Percentiles rank a stretch among this genome's conserved stretches.
Evolutionary conservation across 2,113 vertebrate genomes (phyloP).

Genomic region (Myrmecophaga tridactyla): DNA sequence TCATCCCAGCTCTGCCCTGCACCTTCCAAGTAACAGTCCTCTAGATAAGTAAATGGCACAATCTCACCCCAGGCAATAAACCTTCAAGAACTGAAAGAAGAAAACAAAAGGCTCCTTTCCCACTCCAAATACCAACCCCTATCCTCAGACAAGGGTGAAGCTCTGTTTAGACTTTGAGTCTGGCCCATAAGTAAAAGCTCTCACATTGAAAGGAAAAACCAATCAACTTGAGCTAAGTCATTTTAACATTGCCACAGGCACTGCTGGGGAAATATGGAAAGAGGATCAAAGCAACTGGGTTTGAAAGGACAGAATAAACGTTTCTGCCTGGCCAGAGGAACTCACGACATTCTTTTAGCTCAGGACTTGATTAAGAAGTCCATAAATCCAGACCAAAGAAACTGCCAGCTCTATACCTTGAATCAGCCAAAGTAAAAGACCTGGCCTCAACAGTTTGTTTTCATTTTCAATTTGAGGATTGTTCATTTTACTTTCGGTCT

Average conservation of each 20-base stretch:
- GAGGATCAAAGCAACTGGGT: slow-evolving; percentile 70
- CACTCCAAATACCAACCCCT: accelerated
- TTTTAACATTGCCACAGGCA: slow-evolving; percentile 77
- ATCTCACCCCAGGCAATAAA: neutral
- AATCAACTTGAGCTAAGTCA: slow-evolving; percentile 71
- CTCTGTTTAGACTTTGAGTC: slow-evolving; percentile 39
- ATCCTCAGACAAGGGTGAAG: accelerated
- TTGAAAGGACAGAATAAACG: slow-evolving; percentile 69
- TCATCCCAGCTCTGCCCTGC: neutral
- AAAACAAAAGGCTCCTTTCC: neutral
- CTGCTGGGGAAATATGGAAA: slow-evolving; percentile 66
- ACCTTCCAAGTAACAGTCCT: neutral
- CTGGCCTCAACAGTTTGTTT: neutral
- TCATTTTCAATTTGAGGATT: neutral
- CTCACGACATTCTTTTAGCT: slow-evolving; percentile 2
- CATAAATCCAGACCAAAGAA: neutral
- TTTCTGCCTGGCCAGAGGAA: slow-evolving; percentile 54
- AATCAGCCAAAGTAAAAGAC: neutral
- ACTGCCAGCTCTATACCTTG: neutral
- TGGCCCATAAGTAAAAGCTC: slow-evolving; percentile 60
- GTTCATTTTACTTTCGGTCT: neutral
- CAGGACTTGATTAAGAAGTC: slow-evolving; percentile 11
- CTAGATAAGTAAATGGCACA: neutral
- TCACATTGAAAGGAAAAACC: slow-evolving; percentile 72
- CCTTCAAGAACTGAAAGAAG: neutral